Evolutionary conservation across 2,797 vertebrate genomes (phyloP), one percentile per base, ranked within the genome.

Genomic region (Prionace glauca): DNA sequence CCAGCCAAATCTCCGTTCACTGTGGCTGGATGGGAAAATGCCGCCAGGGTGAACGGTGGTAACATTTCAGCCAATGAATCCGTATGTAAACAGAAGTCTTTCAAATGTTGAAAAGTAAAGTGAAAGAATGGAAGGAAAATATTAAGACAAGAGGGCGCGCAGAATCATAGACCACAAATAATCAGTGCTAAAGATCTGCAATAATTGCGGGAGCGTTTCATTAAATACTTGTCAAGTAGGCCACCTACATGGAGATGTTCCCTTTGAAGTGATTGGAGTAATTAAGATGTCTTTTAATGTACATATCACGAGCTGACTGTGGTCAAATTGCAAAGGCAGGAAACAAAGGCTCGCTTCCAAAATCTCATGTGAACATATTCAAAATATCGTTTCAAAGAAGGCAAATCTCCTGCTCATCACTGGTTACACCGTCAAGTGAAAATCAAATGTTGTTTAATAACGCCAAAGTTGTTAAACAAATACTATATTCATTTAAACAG

Each of bases 201-300:
- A 65, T 20, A 91, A 29, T 56, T 91, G 60, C 3, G 16, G n/a
- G n/a, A 7, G 18, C 10, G 26, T 60, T 60, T 26, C 45, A 45
- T 67, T 91, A 20, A 91, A n/a, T 22, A 20, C 32, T 65, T 65
- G 62, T 67, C 20, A 10, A 67, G n/a, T 18, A n/a, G 88, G 29
- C 56, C 88, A 91, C 29, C 88, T 91, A 32, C 5, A 18, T 32
- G 65, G 60, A 65, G 88, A 32, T 92, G 62, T 45, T 56, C 45
- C 62, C 20, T 69, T 67, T 67, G 90, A 92, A 92, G 90, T 92
- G 62, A 10, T 0, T 32, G 62, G 90, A 36, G n/a, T 92, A 67
- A 36, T 92, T 92, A 92, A 65, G 60, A 91, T 67, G 26, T 67
- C 67, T 41, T 92, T 92, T 92, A 65, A 65, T 67, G 90, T 92